These are phyloP conservation scores for Macrocentrus cingulum DNA, from an alignment of 1,140 invertebrate species.

Conservation along the genomic window DNA sequence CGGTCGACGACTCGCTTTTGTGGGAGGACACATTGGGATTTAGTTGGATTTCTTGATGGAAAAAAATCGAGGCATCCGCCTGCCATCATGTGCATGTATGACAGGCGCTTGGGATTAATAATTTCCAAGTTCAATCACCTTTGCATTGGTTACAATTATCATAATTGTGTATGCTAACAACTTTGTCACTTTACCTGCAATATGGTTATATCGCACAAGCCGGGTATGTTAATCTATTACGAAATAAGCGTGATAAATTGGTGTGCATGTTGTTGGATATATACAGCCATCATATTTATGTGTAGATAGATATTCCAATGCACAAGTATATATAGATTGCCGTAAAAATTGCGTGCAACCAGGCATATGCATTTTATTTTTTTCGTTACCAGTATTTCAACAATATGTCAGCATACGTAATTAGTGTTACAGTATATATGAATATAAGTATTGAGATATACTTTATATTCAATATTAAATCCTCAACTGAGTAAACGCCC, in stretches of 20 bases:
- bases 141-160: conserved; percentile 9
- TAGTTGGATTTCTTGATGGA: not conserved
- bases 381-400: too few relatives aligned
- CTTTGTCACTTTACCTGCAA: conserved; percentile 11
- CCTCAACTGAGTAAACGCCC: too few relatives aligned
- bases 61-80: not conserved
- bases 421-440: too few relatives aligned
- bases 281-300: conserved; percentile 18
- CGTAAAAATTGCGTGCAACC: conserved; percentile 24
- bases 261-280: not conserved
- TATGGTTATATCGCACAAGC: conserved; percentile 9
- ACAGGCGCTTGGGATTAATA: not conserved
- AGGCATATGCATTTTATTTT: too few relatives aligned
- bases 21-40: not conserved
- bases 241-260: conserved; percentile 26
- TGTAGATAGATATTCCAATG: not conserved
- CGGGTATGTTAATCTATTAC: conserved; percentile 25
- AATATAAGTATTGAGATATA: too few relatives aligned
- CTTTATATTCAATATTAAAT: too few relatives aligned
- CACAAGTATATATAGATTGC: conserved; percentile 5
- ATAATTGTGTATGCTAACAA: conserved; percentile 3
- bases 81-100: not conserved
- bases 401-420: too few relatives aligned
- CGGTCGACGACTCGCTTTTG: conserved; percentile 4
- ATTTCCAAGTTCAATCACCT: conserved; percentile 3